These are phyloP conservation scores for Phaethon lepturus DNA, from an alignment of 2,113 vertebrate genomes.

Conservation along the genomic window DNA sequence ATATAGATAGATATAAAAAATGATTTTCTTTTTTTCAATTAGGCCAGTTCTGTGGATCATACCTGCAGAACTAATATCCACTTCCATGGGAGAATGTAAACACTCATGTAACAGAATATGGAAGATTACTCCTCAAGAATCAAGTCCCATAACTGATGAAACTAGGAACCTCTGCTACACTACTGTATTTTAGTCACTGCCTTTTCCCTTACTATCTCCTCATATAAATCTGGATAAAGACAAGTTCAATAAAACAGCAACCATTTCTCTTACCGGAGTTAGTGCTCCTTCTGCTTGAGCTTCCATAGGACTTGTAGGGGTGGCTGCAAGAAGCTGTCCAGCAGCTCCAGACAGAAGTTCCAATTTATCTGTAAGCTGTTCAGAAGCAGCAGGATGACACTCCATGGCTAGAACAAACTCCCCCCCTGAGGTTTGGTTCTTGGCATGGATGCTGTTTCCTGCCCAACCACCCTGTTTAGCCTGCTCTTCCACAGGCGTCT, in stretches of 20 bases:
- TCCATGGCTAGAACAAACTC: constrained; percentile 66
- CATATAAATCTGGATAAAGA: background rate
- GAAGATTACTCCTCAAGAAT: background rate
- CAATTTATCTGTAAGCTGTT: constrained; percentile 81
- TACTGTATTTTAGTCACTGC: background rate
- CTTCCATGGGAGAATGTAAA: background rate
- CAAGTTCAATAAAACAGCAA: background rate
- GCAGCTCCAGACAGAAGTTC: constrained; percentile 83
- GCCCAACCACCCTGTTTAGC: constrained; percentile 63
- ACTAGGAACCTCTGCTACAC: background rate
- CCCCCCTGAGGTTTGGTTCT: constrained; percentile 62
- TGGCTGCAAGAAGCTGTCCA: constrained; percentile 82
- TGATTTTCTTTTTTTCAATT: background rate
- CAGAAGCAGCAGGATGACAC: constrained; percentile 66
- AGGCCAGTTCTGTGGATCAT: background rate
- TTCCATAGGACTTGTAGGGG: constrained; percentile 91
- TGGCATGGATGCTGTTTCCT: constrained; percentile 45
- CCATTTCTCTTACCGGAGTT: constrained; percentile 86
- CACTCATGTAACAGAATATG: background rate
- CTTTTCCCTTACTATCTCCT: background rate
- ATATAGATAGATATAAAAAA: too few relatives aligned
- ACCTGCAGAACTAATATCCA: background rate
- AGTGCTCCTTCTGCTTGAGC: constrained; percentile 92
- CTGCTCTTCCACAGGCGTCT: constrained; percentile 79
- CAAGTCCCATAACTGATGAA: background rate